Conservation (phyloP, 2,797 vertebrate species). For the Notamacropus eugenii region DNA sequence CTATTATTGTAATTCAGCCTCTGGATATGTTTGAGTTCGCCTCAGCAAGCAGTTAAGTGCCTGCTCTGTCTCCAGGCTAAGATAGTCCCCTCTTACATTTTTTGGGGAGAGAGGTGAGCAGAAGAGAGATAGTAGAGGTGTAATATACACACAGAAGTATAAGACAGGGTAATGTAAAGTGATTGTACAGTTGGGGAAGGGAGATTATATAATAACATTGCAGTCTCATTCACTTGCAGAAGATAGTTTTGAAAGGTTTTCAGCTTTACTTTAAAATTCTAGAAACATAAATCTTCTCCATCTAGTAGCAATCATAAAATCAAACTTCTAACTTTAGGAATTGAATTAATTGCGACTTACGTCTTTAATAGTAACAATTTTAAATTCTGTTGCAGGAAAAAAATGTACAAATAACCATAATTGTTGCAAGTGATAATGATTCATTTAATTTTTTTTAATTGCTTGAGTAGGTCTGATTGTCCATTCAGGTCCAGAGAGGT, state of each 20-base stretch:
- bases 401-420: not conserved
- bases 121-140: not conserved
- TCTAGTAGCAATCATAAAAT: conserved; percentile 35
- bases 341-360: not conserved
- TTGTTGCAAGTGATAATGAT: conserved; percentile 13
- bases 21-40: not conserved
- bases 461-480: conserved; percentile 14
- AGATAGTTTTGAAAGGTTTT: conserved; percentile 12
- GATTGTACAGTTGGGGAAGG: not conserved
- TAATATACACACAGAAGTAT: not conserved
- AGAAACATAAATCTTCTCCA: not conserved
- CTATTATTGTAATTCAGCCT: not conserved
- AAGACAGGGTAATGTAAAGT: not conserved
- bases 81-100: not conserved
- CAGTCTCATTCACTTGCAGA: not conserved
- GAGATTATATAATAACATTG: not conserved
- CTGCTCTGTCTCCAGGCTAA: not conserved
- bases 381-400: conserved; percentile 19
- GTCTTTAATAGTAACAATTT: conserved; percentile 21
- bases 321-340: conserved; percentile 31
- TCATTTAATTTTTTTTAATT: conserved; percentile 36
- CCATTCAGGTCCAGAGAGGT: not conserved
- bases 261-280: conserved; percentile 31
- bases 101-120: not conserved
- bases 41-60: not conserved